Evolutionary conservation across 2,797 vertebrate genomes (phyloP).

Genomic region (Enteromius radiatus): DNA sequence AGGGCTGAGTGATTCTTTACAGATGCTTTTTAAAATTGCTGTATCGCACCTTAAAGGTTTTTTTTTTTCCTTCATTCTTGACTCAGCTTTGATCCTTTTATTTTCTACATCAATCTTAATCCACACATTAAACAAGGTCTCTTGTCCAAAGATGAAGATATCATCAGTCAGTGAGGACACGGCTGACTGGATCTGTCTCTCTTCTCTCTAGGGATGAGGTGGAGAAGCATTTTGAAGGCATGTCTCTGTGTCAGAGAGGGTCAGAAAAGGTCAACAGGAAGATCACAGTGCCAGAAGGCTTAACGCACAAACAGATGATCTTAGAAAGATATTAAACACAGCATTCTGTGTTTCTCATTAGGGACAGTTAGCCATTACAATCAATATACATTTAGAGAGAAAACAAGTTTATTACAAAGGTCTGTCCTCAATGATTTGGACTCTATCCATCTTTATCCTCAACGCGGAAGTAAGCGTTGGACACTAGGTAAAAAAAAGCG

Average conservation of each 20-base stretch:
- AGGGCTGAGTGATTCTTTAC: too few species aligned
- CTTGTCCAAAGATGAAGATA: conserved; percentile 94
- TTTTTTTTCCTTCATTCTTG: too few species aligned
- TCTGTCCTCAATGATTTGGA: neutral
- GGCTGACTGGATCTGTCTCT: conserved; percentile 16
- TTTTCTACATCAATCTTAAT: too few species aligned
- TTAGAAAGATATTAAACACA: neutral
- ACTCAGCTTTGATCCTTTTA: too few species aligned
- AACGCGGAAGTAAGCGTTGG: too few species aligned
- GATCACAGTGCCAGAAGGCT: conserved; percentile 95
- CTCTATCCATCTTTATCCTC: too few species aligned
- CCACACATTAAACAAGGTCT: conserved; percentile 62
- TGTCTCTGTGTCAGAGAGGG: conserved; percentile 89
- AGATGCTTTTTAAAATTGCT: too few species aligned
- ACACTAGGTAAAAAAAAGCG: too few species aligned
- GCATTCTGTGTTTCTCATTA: neutral
- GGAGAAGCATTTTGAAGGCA: conserved; percentile 92
- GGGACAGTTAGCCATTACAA: neutral
- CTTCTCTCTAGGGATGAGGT: conserved; percentile 85
- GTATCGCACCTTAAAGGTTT: too few species aligned
- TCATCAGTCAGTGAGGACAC: conserved; percentile 84
- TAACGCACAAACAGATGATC: conserved; percentile 48
- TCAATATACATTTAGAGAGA: neutral
- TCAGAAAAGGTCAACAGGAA: conserved; percentile 98
- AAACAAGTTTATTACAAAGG: neutral